These are phyloP conservation scores for Hirtodrosophila histrioides DNA, from an alignment of 2,888 invertebrate genomes.

Conservation along the genomic window DNA sequence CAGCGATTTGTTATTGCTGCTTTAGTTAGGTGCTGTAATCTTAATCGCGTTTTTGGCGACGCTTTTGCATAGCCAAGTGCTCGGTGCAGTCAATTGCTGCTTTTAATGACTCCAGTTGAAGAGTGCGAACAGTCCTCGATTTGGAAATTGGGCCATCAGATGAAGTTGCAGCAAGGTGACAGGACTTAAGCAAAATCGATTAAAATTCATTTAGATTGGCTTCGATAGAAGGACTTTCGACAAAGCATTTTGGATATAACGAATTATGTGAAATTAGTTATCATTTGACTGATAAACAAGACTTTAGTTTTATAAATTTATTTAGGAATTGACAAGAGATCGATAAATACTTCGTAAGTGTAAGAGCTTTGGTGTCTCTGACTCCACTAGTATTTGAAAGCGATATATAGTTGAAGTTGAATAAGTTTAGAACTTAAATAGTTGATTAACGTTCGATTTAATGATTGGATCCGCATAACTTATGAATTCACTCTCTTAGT, in stretches of 20 bases:
- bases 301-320: neutral
- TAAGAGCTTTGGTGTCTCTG: too few relatives aligned
- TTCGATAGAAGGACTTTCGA: neutral
- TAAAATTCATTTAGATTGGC: slow-evolving; percentile 11
- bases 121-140: slow-evolving; percentile 3
- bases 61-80: slow-evolving; percentile 23
- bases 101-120: slow-evolving; percentile 33
- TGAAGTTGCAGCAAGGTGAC: slow-evolving; percentile 18
- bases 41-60: slow-evolving; percentile 53
- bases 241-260: neutral
- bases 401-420: too few relatives aligned
- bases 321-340: neutral
- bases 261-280: too few relatives aligned
- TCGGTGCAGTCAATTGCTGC: slow-evolving; percentile 31
- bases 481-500: too few relatives aligned
- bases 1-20: slow-evolving; percentile 52
- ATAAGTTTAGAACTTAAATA: too few relatives aligned
- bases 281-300: neutral
- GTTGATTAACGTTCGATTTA: too few relatives aligned
- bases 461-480: too few relatives aligned
- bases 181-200: slow-evolving; percentile 18
- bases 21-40: slow-evolving; percentile 49
- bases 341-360: too few relatives aligned
- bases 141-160: slow-evolving; percentile 7
- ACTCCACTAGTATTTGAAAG: too few relatives aligned